These are phyloP conservation scores for Drosophila lowei DNA, from an alignment of 1,140 invertebrate genomes.

Conservation along the genomic window DNA sequence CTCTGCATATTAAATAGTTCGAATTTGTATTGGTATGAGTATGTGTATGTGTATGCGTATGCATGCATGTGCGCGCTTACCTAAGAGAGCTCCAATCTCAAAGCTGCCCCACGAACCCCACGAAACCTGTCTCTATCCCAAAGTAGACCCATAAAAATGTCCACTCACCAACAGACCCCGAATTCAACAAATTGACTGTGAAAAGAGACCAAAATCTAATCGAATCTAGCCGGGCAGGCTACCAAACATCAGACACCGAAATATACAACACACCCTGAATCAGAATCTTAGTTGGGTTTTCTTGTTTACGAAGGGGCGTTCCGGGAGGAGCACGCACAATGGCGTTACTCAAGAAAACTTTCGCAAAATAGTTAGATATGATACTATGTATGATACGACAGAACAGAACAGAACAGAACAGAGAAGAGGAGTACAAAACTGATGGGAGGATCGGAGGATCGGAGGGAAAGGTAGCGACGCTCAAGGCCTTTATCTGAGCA, in stretches of 20 bases:
- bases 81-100: slow-evolving; percentile 23
- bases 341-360: slow-evolving; percentile 31
- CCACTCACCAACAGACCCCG: slow-evolving; percentile 5
- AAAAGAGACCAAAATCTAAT: slow-evolving; percentile 53
- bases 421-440: neutral
- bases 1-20: slow-evolving; percentile 60
- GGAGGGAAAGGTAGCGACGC: neutral
- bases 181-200: slow-evolving; percentile 6
- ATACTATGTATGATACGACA: too few relatives aligned
- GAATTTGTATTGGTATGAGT: slow-evolving; percentile 25
- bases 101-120: slow-evolving; percentile 37
- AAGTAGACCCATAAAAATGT: slow-evolving; percentile 67
- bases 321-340: slow-evolving; percentile 6
- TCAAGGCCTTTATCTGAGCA: slow-evolving; percentile 35
- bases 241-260: slow-evolving; percentile 22
- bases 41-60: too few relatives aligned
- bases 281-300: slow-evolving; percentile 29
- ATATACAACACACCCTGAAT: slow-evolving; percentile 39
- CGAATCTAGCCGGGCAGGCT: slow-evolving; percentile 39
- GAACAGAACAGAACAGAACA: neutral
- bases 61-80: slow-evolving; percentile 25
- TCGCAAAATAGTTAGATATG: slow-evolving; percentile 24
- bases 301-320: slow-evolving; percentile 23
- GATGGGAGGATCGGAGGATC: neutral
- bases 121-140: slow-evolving; percentile 59